Evolutionary conservation across 2,797 vertebrate genomes (phyloP).

Genomic region (Girardinus metallicus): DNA sequence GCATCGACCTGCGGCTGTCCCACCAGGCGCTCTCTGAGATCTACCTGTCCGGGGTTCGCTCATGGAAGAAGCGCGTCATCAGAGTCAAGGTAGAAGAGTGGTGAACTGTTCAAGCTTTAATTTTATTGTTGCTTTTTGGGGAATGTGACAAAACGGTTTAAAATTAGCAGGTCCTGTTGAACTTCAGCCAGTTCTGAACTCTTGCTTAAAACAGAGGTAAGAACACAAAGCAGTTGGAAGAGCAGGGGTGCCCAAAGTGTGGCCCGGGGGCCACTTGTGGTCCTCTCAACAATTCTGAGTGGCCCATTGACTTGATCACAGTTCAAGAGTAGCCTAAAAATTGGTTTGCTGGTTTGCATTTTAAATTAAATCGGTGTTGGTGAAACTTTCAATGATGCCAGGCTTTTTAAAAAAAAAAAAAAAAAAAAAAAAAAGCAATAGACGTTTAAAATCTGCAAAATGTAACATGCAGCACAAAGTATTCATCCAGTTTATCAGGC

Average conservation of each 20-base stretch:
- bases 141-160: not conserved
- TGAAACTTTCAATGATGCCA: too few species aligned
- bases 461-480: too few species aligned
- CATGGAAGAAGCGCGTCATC: constrained; percentile 83
- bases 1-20: constrained; percentile 82
- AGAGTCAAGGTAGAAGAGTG: constrained; percentile 77
- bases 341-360: too few species aligned
- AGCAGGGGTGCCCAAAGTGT: not conserved
- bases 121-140: not conserved
- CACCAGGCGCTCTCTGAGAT: constrained; percentile 84
- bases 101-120: not conserved
- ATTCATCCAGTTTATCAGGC: too few species aligned
- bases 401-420: too few species aligned
- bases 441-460: too few species aligned
- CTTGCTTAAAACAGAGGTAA: not conserved
- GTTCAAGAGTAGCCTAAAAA: too few species aligned
- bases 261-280: too few species aligned
- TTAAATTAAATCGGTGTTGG: too few species aligned
- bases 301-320: too few species aligned
- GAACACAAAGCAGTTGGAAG: not conserved
- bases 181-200: not conserved
- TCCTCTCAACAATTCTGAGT: too few species aligned
- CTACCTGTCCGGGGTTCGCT: constrained; percentile 83
- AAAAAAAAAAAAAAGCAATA: too few species aligned
- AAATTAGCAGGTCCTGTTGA: not conserved